Conservation (phyloP, 1,140 invertebrate species). For the Metaphire vulgaris region DNA sequence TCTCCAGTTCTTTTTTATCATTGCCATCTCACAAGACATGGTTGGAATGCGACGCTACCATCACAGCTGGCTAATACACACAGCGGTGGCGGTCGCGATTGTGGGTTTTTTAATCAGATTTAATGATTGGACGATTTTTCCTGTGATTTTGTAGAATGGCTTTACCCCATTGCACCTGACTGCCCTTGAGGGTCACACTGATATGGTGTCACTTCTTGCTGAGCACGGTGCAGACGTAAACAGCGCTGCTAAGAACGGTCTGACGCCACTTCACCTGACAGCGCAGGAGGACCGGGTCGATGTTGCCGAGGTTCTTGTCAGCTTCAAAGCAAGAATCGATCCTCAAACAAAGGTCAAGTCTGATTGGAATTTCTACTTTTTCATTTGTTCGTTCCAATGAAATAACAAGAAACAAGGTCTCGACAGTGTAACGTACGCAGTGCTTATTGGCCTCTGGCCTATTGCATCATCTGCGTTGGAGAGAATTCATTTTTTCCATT, state of each 20-base stretch:
- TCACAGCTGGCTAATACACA: too few relatives aligned
- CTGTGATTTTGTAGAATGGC: slow-evolving; percentile 60
- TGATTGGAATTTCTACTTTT: neutral
- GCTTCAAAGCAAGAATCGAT: slow-evolving; percentile 86
- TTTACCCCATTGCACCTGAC: slow-evolving; percentile 90
- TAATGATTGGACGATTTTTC: slow-evolving; percentile 40
- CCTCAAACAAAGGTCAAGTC: slow-evolving; percentile 92
- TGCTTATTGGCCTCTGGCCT: too few relatives aligned
- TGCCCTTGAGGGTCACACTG: slow-evolving; percentile 86
- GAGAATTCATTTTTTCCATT: too few relatives aligned
- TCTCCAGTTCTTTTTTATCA: too few relatives aligned
- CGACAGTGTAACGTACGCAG: slow-evolving; percentile 82
- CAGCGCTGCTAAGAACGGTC: slow-evolving; percentile 77
- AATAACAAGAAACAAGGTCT: too few relatives aligned
- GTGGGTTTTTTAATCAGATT: slow-evolving; percentile 1
- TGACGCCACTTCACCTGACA: slow-evolving; percentile 93
- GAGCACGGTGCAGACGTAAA: slow-evolving; percentile 83
- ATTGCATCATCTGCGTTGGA: too few relatives aligned
- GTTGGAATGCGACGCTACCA: too few relatives aligned
- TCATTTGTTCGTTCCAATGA: too few relatives aligned
- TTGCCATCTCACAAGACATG: too few relatives aligned
- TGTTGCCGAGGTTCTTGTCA: slow-evolving; percentile 88
- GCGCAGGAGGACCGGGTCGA: slow-evolving; percentile 95
- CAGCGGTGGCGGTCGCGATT: too few relatives aligned
- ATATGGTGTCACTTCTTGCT: slow-evolving; percentile 80